These are phyloP conservation scores for Heteractis magnifica DNA, from an alignment of 92 coral and sea anemone genomes.

Conservation along the genomic window DNA sequence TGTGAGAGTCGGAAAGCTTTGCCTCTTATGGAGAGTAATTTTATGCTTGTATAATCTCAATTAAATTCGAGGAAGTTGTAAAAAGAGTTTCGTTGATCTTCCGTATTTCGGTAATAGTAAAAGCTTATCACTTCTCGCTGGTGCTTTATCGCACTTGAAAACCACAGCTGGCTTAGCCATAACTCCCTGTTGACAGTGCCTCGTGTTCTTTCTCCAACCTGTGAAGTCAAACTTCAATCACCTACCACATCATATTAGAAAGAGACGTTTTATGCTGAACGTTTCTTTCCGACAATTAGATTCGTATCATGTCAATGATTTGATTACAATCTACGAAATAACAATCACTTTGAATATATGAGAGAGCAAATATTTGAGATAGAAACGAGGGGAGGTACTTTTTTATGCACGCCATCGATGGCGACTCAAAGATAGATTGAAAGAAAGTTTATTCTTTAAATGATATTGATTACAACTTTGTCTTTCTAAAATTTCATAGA, in stretches of 20 bases:
- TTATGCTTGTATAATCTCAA: neutral
- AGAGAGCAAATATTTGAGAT: conserved; percentile 5
- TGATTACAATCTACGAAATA: neutral
- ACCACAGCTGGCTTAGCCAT: neutral
- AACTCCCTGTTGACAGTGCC: no score
- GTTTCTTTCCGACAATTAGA: conserved; percentile 7
- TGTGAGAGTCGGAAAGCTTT: neutral
- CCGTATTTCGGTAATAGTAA: neutral
- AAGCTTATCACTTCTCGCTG: neutral
- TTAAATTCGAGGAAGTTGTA: neutral
- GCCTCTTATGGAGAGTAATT: neutral
- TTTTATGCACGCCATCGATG: neutral
- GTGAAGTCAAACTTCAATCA: neutral
- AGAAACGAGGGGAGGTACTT: neutral
- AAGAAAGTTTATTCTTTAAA: neutral
- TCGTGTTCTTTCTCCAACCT: no score
- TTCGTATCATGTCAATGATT: neutral
- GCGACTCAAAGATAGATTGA: neutral
- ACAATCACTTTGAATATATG: neutral
- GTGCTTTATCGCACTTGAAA: neutral
- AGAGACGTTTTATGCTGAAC: neutral
- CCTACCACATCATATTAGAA: neutral
- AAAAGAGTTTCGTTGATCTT: neutral
- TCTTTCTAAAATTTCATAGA: no score
- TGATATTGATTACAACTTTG: neutral